These are phyloP conservation scores for Hypercompe scribonia DNA, from an alignment of 2,888 invertebrate species.

Conservation along the genomic window DNA sequence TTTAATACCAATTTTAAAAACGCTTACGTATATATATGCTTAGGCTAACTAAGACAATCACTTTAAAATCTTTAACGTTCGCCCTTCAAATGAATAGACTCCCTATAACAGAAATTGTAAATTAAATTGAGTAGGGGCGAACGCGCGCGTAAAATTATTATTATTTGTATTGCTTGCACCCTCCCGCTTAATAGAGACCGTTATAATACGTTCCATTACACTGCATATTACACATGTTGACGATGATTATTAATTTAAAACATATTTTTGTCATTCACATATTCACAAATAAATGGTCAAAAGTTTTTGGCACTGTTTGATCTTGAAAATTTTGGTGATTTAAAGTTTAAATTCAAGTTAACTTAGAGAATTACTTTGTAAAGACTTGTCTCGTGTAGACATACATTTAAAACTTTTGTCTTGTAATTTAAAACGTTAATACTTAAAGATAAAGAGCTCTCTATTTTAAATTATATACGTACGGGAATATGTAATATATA, in stretches of 20 bases:
- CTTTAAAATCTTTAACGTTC: slow-evolving; percentile 26
- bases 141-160: slow-evolving; percentile 57
- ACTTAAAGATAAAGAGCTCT: too few relatives aligned
- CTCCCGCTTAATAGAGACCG: slow-evolving; percentile 48
- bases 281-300: not conserved
- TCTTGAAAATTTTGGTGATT: not conserved
- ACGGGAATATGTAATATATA: too few relatives aligned
- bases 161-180: slow-evolving; percentile 24
- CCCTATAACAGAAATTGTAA: slow-evolving; percentile 13
- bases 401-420: too few relatives aligned
- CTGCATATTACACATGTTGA: not conserved
- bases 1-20: slow-evolving; percentile 11
- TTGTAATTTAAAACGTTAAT: too few relatives aligned
- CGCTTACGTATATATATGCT: not conserved
- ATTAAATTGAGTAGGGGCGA: slow-evolving; percentile 25
- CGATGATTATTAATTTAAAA: not conserved
- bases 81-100: slow-evolving; percentile 25
- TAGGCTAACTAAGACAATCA: not conserved
- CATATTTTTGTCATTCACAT: not conserved
- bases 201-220: slow-evolving; percentile 57
- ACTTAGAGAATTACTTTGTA: not conserved
- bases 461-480: too few relatives aligned
- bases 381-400: too few relatives aligned
- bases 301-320: not conserved
- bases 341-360: not conserved